Evolutionary conservation across 2,113 vertebrate genomes (phyloP).

Genomic region (Callaeas wilsoni): DNA sequence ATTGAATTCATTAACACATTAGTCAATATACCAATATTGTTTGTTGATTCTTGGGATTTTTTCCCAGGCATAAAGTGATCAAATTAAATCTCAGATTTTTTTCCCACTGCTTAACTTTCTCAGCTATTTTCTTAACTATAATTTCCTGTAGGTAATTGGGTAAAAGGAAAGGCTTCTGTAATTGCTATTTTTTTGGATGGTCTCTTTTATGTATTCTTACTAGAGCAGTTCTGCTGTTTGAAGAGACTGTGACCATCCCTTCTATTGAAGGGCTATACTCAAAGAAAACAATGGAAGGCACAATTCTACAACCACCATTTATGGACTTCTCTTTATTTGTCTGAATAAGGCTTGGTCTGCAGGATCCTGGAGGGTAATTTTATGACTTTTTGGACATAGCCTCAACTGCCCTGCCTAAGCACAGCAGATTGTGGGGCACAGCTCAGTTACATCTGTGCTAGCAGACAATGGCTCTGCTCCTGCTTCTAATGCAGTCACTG

Average conservation of each 20-base stretch:
- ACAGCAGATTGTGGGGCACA: not conserved
- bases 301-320: not conserved
- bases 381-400: not conserved
- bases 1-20: not conserved
- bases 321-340: not conserved
- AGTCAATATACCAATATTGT: not conserved
- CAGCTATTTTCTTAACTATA: not conserved
- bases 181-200: not conserved
- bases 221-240: not conserved
- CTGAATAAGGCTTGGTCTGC: not conserved
- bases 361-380: not conserved
- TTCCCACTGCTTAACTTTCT: not conserved
- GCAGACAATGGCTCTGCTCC: not conserved
- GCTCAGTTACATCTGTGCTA: not conserved
- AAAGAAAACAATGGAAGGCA: not conserved
- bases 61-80: not conserved
- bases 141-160: not conserved
- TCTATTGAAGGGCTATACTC: not conserved
- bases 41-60: not conserved
- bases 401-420: not conserved
- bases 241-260: not conserved
- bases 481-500: not conserved
- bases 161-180: not conserved
- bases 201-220: not conserved
- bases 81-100: not conserved